Evolutionary conservation across 2,888 invertebrate genomes (phyloP), one percentile per base, ranked within the genome.

Genomic region (Drosophila vallismaia): DNA sequence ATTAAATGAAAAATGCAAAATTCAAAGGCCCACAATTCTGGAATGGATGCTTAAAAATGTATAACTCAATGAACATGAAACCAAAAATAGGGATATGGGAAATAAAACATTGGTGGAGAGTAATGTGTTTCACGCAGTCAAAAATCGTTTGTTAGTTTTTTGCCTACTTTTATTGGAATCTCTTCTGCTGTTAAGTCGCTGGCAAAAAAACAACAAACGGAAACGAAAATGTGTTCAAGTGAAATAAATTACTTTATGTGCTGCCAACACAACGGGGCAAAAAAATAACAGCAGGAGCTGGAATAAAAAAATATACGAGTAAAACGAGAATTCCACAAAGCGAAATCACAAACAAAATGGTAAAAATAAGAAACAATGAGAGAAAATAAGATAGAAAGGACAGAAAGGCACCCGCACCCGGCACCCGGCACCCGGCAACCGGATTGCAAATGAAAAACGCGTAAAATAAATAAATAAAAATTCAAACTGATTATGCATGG

Each of bases 381-480:
- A 36, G 54, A 52, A 70, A 59, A 74, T 31, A 70, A 53, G 66
- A 58, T 59, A 50, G 46, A 40, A 40, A n/a, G 19, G 29, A 29
- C 3, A 4, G 28, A 28, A 33, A 14, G 12, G 24, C 60, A 42
- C 28, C 48, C 14, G 42, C 29, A 38, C 70, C 14, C 46, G 19
- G 19, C 19, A 19, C 19, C 19, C 10, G 12, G 24, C 60, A 42
- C 28, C 48, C 19, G 24, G 42, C 29, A 38, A 58, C 14, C 46
- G 33, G 54, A 64, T 52, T 75, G 71, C 78, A 76, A 85, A 86
- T 77, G 79, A 86, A 82, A 82, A 86, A 58, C 86, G 86, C 86
- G 83, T 85, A 79, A 83, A 83, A 86, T 85, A 85, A 87, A 84
- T 86, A 87, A 87, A 87, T 78, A 87, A 85, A 85, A 84, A 83